Base-by-base conservation (phyloP, 1,140 invertebrate species). In the Planococcus citri region DNA sequence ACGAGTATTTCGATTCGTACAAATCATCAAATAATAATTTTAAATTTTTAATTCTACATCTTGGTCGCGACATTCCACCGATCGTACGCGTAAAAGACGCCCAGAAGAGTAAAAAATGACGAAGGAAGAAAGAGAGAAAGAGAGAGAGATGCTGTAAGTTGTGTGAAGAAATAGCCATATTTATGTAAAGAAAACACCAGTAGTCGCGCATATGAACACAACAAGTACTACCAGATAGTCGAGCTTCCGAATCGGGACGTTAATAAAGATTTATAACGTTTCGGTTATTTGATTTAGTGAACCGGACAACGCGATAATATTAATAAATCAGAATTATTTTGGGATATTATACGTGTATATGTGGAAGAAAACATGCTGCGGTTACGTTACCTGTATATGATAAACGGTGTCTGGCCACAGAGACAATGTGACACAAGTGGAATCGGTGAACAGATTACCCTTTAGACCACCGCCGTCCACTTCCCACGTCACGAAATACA, bases 401-500 rank as follows among this genome's bases (percentile, higher is more conserved):
- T 90, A 90, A 70, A 88, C 81, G 17, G 88, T 89, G 74, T 90
- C 87, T 14, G 88, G 88, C 88, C 88, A 90, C 24, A 91, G 76
- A 24, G 88, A 89, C 51, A 91, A 78, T 51, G 87, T 88, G 27
- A 89, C 88, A 72, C 84, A 84, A 41, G 87, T 89, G 0, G 88
- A 86, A 74, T 90, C 87, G 25, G 88, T 90, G 74, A 89, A 87
- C n/a, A 90, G 80, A 78, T 90, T 89, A 67, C 89, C 89, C 77
- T 88, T 89, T n/a, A 91, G 80, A 33, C 88, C 88, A 61, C 88
- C 88, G 58, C 88, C 88, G 73, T 87, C 87, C 9, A 90, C 86
- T 81, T 91, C 88, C 89, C 89, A 91, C 51, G 88, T 90, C 68
- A 91, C 88, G 73, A 90, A 80, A 77, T 90, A 90, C 1, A 68